Conservation (phyloP, 1,140 invertebrate genomes). For the Drosophila kepulauana region DNA sequence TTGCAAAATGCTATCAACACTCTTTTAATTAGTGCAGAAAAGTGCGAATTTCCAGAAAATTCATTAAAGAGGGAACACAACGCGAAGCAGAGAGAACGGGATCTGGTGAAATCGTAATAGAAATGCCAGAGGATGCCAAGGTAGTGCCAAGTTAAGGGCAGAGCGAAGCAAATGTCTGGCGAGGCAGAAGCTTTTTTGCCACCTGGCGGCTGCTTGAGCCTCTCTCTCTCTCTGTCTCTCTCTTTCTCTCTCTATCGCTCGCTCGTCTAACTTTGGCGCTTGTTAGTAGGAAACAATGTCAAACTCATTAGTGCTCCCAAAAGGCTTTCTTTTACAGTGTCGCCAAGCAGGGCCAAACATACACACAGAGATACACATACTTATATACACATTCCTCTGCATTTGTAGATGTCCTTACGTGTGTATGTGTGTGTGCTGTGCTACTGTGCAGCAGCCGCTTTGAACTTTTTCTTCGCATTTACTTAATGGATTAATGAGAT, state of each 20-base stretch:
- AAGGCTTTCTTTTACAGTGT: constrained; percentile 81
- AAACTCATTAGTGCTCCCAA: constrained; percentile 84
- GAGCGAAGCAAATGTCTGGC: constrained; percentile 71
- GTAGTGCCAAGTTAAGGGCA: constrained; percentile 22
- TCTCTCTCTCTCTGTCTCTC: too few relatives aligned
- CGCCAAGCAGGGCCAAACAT: constrained; percentile 46
- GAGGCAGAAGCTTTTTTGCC: constrained; percentile 52
- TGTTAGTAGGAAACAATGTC: constrained; percentile 83
- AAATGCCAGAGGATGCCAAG: constrained; percentile 74
- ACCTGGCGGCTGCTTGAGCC: constrained; percentile 51
- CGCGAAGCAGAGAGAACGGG: not conserved
- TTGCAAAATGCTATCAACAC: constrained; percentile 68
- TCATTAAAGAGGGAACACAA: constrained; percentile 54
- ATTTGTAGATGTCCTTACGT: constrained; percentile 45
- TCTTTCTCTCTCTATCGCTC: too few relatives aligned
- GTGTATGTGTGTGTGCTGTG: constrained; percentile 19
- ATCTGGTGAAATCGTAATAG: constrained; percentile 71
- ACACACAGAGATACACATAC: constrained; percentile 33
- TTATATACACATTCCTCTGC: constrained; percentile 39
- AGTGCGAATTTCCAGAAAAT: constrained; percentile 63
- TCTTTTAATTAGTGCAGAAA: constrained; percentile 72
- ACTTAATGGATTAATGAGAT: constrained; percentile 83
- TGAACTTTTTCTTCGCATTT: constrained; percentile 82
- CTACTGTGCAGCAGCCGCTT: constrained; percentile 65
- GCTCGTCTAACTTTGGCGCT: constrained; percentile 67